Evolutionary conservation across 2,113 vertebrate genomes (phyloP), one percentile per base, ranked within the genome.

Genomic region (Oophaga pumilio): DNA sequence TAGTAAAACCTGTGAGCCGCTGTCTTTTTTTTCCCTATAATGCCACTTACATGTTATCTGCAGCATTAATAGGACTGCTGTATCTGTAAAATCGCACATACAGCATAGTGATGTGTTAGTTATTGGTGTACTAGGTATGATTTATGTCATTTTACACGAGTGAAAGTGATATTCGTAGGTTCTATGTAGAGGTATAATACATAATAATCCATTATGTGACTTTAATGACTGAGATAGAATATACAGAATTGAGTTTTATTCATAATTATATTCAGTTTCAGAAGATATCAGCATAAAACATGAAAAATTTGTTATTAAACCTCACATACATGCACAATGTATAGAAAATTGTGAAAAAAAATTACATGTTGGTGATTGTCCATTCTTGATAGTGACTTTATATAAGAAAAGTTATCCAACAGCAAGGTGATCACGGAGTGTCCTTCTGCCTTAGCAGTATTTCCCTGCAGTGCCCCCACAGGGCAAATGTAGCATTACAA

Each of bases 1-100:
- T 86, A 79, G 85, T 69, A 86, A 85, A 86, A 57, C n/a, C 85
- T 83, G 57, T 17, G 49, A 68, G 87, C 87, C 49, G 87, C 73
- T 26, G 81, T 88, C 87, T 88, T n/a, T 59, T 49, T 52, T 49
- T 43, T 43, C 28, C 52, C 26, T 69, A 33, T 87, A 82, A 82
- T 64, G 77, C 71, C 71, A 66, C 87, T 88, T 76, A 64, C 17
- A 83, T 88, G 86, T 53, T 84, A 84, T 88, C 80, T 84, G 60
- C 81, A 53, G 73, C 62, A 84, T 88, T 82, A 68, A 82, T 76
- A 82, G 68, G 81, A 84, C 33, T 64, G 64, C 43, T 76, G 57
- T 15, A 5, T 68, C 43, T 24, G 20, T 20, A 43, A 50, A 22
- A 49, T 62, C 2, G 57, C 49, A 57, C n/a, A 7, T 17, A 28